phyloP scores from a whole-genome alignment of 2,888 invertebrate genomes.

The Cartodere bifasciata region DNA sequence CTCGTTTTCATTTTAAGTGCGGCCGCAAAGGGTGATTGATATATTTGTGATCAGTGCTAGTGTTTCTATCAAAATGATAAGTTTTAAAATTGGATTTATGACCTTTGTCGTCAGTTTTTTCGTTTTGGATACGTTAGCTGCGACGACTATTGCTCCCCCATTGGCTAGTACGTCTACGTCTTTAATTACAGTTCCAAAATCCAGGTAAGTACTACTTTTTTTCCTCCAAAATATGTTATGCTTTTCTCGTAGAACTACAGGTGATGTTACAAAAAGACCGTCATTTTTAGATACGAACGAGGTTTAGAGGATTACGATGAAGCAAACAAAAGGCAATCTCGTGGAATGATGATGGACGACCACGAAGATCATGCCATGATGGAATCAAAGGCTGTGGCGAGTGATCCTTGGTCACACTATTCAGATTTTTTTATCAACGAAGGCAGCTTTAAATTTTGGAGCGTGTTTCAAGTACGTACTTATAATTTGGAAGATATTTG shows the following conservation, averaged over 20 bases:
- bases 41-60: too few relatives aligned
- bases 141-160: conserved; percentile 3
- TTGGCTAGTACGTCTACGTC: conserved; percentile 7
- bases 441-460: conserved; percentile 83
- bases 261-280: too few relatives aligned
- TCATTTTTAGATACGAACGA: conserved; percentile 23
- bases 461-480: conserved; percentile 62
- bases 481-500: too few relatives aligned
- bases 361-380: conserved; percentile 36
- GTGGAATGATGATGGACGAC: conserved; percentile 37
- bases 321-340: conserved; percentile 24
- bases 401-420: conserved; percentile 67
- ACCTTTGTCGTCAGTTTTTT: conserved; percentile 2
- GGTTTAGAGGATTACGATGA: conserved; percentile 31
- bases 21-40: too few relatives aligned
- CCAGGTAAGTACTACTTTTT: conserved; percentile 8
- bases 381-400: conserved; percentile 45
- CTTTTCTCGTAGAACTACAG: too few relatives aligned
- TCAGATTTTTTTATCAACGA: conserved; percentile 81
- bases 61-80: too few relatives aligned
- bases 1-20: too few relatives aligned
- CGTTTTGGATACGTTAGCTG: neutral
- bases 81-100: too few relatives aligned
- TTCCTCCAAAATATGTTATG: too few relatives aligned
- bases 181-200: conserved; percentile 4